Evolutionary conservation across 2,113 vertebrate species (phyloP).

Genomic region (Nesoenas mayeri): DNA sequence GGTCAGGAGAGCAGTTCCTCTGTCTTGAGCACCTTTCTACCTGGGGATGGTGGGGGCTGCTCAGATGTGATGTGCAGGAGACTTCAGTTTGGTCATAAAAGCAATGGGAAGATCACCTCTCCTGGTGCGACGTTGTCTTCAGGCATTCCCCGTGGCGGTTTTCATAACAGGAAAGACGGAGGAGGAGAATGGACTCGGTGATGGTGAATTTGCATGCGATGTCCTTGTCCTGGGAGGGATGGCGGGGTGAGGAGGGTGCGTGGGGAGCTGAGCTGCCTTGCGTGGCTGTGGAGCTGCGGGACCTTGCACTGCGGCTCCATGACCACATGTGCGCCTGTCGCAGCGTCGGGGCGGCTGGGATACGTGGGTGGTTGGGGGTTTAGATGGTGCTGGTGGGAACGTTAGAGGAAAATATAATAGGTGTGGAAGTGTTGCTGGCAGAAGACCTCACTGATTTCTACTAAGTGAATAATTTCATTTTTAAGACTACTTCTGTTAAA

Average conservation of each 20-base stretch:
- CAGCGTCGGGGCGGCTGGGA: background rate
- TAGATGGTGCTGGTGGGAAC: background rate
- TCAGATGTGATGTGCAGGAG: fast-evolving
- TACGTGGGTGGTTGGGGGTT: background rate
- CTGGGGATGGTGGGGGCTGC: background rate
- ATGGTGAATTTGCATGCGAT: background rate
- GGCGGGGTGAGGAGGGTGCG: fast-evolving
- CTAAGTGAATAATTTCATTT: background rate
- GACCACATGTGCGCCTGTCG: fast-evolving
- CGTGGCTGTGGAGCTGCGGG: background rate
- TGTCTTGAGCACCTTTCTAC: background rate
- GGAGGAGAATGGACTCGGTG: fast-evolving
- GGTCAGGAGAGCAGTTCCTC: background rate
- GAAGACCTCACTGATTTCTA: background rate
- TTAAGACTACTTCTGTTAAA: background rate
- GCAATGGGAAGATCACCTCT: background rate
- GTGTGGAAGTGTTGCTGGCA: background rate
- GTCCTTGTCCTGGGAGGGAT: background rate
- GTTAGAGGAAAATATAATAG: background rate
- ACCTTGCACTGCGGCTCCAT: background rate
- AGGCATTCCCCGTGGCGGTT: fast-evolving
- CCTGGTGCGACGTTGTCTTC: fast-evolving
- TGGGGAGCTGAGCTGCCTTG: background rate
- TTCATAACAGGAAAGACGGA: background rate
- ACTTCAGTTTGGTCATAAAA: background rate